These are phyloP conservation scores for Batillaria attramentaria DNA, from an alignment of 1,140 invertebrate species.

Conservation along the genomic window DNA sequence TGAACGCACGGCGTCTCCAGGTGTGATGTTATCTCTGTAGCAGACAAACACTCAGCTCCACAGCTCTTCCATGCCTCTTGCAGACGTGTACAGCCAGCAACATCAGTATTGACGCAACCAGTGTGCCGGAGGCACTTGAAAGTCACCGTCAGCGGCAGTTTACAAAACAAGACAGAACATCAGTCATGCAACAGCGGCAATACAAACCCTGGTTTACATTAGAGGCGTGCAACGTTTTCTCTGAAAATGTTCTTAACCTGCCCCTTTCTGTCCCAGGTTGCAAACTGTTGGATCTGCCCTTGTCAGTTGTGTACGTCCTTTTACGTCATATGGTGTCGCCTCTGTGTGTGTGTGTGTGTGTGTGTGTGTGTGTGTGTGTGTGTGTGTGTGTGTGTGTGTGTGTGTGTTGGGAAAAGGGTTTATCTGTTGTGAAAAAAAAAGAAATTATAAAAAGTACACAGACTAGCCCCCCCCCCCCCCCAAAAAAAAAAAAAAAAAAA, in stretches of 20 bases:
- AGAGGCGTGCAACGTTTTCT: not conserved
- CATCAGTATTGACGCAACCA: not conserved
- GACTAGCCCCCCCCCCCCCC: too few species aligned
- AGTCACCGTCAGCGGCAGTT: not conserved
- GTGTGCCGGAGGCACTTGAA: not conserved
- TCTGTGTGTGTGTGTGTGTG: not conserved
- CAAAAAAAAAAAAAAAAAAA: not conserved
- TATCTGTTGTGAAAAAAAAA: not conserved
- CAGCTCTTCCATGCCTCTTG: not conserved
- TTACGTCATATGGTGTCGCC: not conserved
- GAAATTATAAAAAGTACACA: not conserved
- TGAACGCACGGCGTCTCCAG: too few species aligned
- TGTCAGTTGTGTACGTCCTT: not conserved
- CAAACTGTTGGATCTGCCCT: not conserved
- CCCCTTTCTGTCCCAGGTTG: not conserved
- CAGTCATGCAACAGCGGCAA: not conserved
- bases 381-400: slow-evolving; percentile 2
- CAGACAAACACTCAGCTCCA: too few species aligned
- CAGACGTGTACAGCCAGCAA: not conserved
- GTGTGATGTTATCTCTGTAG: too few species aligned
- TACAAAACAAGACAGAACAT: not conserved
- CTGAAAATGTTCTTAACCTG: not conserved
- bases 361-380: slow-evolving; percentile 4
- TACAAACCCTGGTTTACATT: not conserved
- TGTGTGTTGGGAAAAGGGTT: not conserved